These are phyloP conservation scores for Abscondita cerata DNA, from an alignment of 2,888 invertebrate genomes.

Conservation along the genomic window DNA sequence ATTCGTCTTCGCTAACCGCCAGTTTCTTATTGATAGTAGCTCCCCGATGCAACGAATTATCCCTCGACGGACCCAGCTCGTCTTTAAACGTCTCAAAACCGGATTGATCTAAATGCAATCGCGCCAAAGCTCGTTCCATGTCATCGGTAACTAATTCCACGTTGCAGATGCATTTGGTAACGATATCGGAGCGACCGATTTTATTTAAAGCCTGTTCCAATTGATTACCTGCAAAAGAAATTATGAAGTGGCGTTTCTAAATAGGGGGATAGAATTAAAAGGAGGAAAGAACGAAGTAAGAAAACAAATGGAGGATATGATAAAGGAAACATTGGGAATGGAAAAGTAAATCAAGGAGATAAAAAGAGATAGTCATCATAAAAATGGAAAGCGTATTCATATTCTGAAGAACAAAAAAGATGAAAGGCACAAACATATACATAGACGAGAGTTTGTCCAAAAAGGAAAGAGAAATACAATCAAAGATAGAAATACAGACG, in stretches of 20 bases:
- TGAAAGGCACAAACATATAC: no score
- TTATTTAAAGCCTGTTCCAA: constrained; percentile 78
- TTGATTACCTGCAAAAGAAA: constrained; percentile 67
- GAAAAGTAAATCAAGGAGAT: no score
- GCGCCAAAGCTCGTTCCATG: constrained; percentile 71
- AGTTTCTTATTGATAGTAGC: constrained; percentile 54
- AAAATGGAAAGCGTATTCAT: no score
- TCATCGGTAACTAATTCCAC: constrained; percentile 81
- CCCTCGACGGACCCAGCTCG: constrained; percentile 75
- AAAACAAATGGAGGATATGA: no score
- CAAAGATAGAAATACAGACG: no score
- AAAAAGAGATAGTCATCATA: no score
- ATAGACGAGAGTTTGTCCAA: no score
- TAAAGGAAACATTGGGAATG: no score
- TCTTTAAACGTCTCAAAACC: constrained; percentile 77
- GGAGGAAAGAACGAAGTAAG: no score
- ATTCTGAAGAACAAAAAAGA: no score
- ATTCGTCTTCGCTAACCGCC: constrained; percentile 49
- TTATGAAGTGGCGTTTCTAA: constrained; percentile 6
- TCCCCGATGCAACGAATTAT: constrained; percentile 74
- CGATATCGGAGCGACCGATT: constrained; percentile 83
- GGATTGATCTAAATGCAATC: constrained; percentile 65
- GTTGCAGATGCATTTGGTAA: constrained; percentile 76
- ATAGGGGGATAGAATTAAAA: no score
- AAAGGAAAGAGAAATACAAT: no score